Evolutionary conservation across 2,113 vertebrate species (phyloP).

Genomic region (Acrocephalus kingi): DNA sequence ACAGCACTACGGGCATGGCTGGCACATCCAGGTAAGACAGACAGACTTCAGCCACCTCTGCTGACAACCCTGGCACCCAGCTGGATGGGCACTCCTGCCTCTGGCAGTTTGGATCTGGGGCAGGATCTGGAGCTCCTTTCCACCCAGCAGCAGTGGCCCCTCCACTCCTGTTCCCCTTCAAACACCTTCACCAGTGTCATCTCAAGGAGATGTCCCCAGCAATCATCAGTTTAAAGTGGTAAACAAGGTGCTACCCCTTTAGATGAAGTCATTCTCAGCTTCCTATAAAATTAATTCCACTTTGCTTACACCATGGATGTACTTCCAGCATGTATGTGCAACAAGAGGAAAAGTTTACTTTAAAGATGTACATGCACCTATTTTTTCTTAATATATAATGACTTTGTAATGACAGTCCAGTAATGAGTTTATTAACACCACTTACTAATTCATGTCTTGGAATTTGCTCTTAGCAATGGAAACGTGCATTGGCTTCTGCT

Average conservation of each 20-base stretch:
- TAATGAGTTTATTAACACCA: not conserved
- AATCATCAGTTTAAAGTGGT: not conserved
- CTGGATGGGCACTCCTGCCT: not conserved
- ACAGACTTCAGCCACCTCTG: not conserved
- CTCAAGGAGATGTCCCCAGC: not conserved
- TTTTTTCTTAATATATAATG: not conserved
- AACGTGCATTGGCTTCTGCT: not conserved
- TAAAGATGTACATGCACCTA: not conserved
- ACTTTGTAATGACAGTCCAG: not conserved
- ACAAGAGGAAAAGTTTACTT: not conserved
- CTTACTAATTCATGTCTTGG: not conserved
- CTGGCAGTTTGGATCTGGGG: not conserved
- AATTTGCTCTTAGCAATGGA: not conserved
- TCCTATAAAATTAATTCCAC: not conserved
- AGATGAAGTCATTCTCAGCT: not conserved
- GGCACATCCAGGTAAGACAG: not conserved
- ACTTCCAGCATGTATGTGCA: not conserved
- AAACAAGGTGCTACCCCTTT: too few relatives aligned
- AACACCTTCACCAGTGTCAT: not conserved
- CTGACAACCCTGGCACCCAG: not conserved
- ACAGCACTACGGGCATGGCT: not conserved
- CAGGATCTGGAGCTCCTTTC: not conserved
- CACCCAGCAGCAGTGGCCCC: not conserved
- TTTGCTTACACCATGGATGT: not conserved
- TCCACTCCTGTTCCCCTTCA: not conserved